Percentiles rank a stretch among this genome's conserved stretches.
Evolutionary conservation across 1,140 invertebrate genomes (phyloP).

Genomic region (Pogonognathellus flavescens): DNA sequence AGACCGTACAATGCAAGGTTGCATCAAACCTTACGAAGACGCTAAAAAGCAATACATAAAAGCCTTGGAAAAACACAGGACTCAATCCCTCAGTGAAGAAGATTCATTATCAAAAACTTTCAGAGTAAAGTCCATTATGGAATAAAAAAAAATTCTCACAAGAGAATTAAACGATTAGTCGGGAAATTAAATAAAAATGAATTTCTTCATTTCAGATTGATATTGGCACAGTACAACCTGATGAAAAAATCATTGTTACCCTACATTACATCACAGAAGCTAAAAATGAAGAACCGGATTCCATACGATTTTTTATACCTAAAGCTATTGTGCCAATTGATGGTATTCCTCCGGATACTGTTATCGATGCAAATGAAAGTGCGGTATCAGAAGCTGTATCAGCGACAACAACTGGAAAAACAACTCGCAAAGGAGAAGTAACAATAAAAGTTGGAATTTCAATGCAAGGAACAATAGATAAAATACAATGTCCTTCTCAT

Average conservation of each 20-base stretch:
- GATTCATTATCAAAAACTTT: slow-evolving; percentile 68
- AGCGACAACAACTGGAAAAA: slow-evolving; percentile 57
- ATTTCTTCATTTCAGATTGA: slow-evolving; percentile 58
- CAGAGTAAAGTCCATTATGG: background rate
- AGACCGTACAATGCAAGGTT: slow-evolving; percentile 65
- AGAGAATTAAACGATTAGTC: background rate
- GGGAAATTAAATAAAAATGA: too few relatives aligned
- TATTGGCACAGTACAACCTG: slow-evolving; percentile 72
- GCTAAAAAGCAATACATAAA: slow-evolving; percentile 71
- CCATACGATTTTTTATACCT: slow-evolving; percentile 71
- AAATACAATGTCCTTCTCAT: slow-evolving; percentile 62
- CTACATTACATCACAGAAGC: slow-evolving; percentile 72
- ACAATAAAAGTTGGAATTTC: slow-evolving; percentile 51
- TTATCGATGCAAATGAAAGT: slow-evolving; percentile 57
- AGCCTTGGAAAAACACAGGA: slow-evolving; percentile 71
- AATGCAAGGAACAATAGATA: slow-evolving; percentile 53
- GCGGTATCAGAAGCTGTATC: slow-evolving; percentile 27
- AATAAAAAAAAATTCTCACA: background rate
- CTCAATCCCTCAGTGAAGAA: slow-evolving; percentile 72
- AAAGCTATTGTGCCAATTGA: slow-evolving; percentile 67
- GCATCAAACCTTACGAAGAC: slow-evolving; percentile 72
- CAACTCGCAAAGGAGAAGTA: slow-evolving; percentile 14
- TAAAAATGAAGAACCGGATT: slow-evolving; percentile 69
- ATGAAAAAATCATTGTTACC: slow-evolving; percentile 70
- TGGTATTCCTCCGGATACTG: slow-evolving; percentile 56